Base-by-base conservation (phyloP, 2,888 invertebrate species). In the Ceraclea dissimilis region DNA sequence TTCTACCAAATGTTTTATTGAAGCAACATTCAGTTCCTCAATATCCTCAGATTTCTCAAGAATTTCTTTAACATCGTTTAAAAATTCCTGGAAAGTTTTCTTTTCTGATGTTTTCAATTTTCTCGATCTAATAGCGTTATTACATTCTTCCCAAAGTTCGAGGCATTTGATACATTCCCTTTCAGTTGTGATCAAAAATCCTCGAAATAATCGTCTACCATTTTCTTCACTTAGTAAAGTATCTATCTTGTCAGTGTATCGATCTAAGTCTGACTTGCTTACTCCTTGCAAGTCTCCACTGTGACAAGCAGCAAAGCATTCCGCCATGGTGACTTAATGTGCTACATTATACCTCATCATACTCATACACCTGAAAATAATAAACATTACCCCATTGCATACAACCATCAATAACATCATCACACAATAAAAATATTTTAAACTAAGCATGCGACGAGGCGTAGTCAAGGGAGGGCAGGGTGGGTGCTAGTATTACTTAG, bases 211-310 rank as follows among this genome's bases (percentile, higher is more conserved):
- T 59, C 70, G 70, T 55, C 75, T 69, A 1, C 77, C 76, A 61
- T 73, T 76, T 57, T 75, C 74, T 60, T 77, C 73, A 52, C 70
- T 73, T 46, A 79, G 69, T 43, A 78, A 72, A 66, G 78, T 77
- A 66, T 78, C 76, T 62, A 78, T 75, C 67, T 70, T 75, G 63
- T 78, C 78, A 54, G 77, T 76, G 62, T 70, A 78, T 43, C 76
- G 72, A 64, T 78, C 78, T 62, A 77, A 72, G 64, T 78, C 78
- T 6, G 75, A 69, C 66, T 71, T 74, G 46, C 74, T 74, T 57
- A 76, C 67, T 52, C 72, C 71, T 66, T 74, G 74, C 50, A 68
- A 67, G 62, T 72, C 71, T 62, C 74, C 73, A 66, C 75, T 76
- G 65, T 75, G 72, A 67, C 76, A 78, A 51, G 72, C 72, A 60